Evolutionary conservation across 2,113 vertebrate genomes (phyloP).

Genomic region (Tapirus terrestris): DNA sequence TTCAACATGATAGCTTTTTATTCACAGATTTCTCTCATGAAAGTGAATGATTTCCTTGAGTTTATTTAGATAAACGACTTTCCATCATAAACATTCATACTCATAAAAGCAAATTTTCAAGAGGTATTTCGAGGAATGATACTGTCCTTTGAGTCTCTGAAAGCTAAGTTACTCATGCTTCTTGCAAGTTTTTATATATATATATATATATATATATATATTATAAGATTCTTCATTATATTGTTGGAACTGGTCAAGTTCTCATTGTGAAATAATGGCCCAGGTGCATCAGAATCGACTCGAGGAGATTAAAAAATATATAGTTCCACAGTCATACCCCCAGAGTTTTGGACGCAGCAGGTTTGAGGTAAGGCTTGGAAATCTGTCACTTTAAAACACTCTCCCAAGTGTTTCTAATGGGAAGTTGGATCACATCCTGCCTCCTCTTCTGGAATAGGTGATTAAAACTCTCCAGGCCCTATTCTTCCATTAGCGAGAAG

Average conservation of each 20-base stretch:
- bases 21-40: not conserved
- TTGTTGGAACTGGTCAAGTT: not conserved
- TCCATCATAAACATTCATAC: not conserved
- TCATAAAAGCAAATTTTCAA: conserved; percentile 12
- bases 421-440: not conserved
- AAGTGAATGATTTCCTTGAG: not conserved
- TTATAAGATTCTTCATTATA: not conserved
- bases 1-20: not conserved
- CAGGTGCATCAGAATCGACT: not conserved
- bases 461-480: not conserved
- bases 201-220: not conserved
- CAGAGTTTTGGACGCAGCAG: not conserved
- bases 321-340: not conserved
- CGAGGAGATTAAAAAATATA: not conserved
- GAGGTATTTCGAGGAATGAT: not conserved
- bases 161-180: not conserved
- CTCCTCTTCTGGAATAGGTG: not conserved
- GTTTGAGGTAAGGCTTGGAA: not conserved
- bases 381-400: not conserved
- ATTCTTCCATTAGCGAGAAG: not conserved
- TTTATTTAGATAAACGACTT: conserved; percentile 11
- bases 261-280: not conserved
- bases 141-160: not conserved
- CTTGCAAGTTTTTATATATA: not conserved
- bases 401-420: not conserved